phyloP scores from a whole-genome alignment of 23 tunicate species.

The Oikopleura albicans region DNA sequence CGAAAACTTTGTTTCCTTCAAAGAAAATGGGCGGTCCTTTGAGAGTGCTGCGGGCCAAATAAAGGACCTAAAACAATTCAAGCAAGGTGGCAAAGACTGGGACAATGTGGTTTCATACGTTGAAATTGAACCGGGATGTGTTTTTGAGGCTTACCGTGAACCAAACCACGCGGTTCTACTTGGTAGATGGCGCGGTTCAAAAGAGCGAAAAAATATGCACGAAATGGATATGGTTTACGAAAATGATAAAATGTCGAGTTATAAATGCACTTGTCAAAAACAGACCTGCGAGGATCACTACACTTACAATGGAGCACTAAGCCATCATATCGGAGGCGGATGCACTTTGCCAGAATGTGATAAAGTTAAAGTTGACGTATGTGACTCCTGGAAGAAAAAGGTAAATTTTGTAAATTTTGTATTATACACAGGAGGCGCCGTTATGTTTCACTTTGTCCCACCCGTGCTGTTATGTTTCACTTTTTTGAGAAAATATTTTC shows the following conservation, averaged over 20 bases:
- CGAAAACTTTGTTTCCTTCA: not conserved
- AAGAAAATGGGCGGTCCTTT: not conserved
- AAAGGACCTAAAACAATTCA: not conserved
- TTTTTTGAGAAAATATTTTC: no score
- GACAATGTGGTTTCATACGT: not conserved
- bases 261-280: not conserved
- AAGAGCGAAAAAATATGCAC: not conserved
- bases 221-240: not conserved
- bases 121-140: not conserved
- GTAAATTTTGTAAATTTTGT: no score
- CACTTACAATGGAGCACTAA: not conserved
- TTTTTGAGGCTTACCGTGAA: not conserved
- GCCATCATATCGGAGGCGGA: not conserved
- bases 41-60: not conserved
- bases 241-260: conserved; percentile 1
- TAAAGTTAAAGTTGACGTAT: not conserved
- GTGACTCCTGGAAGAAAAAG: not conserved
- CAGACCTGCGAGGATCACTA: not conserved
- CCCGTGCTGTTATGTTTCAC: no score
- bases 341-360: not conserved
- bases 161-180: not conserved
- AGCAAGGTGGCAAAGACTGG: not conserved
- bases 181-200: not conserved
- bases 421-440: no score
- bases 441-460: no score